Conservation (phyloP, 2,888 invertebrate species). For the Tinea semifulvella region DNA sequence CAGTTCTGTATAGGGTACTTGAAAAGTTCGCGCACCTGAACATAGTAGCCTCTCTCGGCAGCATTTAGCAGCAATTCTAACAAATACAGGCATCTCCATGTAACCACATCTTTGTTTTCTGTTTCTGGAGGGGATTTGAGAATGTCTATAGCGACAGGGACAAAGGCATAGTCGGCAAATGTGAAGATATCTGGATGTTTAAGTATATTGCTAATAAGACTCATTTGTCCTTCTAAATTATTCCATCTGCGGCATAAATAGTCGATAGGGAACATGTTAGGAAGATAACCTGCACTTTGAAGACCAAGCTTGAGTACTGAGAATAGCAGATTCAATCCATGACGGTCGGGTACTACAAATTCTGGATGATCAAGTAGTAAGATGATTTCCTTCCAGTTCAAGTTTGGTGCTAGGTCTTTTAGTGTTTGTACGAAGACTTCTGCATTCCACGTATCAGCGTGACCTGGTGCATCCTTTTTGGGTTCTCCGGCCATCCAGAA, state of each 20-base stretch:
- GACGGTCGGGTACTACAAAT: constrained; percentile 87
- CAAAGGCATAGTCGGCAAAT: constrained; percentile 91
- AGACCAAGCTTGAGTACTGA: constrained; percentile 84
- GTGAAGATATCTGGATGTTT: constrained; percentile 94
- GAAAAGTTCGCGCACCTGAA: constrained; percentile 86
- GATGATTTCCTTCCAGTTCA: constrained; percentile 94
- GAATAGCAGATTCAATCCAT: constrained; percentile 83
- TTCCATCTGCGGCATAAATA: constrained; percentile 92
- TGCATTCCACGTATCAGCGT: constrained; percentile 83
- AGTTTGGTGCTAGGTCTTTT: constrained; percentile 84
- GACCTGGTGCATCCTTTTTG: constrained; percentile 59
- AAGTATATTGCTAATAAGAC: constrained; percentile 84
- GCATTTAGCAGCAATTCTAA: constrained; percentile 88
- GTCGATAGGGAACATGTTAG: constrained; percentile 85
- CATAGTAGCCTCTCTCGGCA: constrained; percentile 86
- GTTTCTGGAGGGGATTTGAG: constrained; percentile 95
- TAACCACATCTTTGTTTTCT: constrained; percentile 91
- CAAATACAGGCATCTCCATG: constrained; percentile 93
- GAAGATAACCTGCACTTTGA: constrained; percentile 76
- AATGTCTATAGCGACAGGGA: constrained; percentile 85
- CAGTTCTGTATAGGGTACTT: constrained; percentile 93
- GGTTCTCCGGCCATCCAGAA: constrained; percentile 69
- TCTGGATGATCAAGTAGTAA: constrained; percentile 90
- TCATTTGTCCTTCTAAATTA: constrained; percentile 92
- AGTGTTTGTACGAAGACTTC: constrained; percentile 93